A percentile compares a stretch with the other conserved stretches of the same genome.
Conservation (phyloP, 2,797 vertebrate species). For the Hirundo rustica region DNA sequence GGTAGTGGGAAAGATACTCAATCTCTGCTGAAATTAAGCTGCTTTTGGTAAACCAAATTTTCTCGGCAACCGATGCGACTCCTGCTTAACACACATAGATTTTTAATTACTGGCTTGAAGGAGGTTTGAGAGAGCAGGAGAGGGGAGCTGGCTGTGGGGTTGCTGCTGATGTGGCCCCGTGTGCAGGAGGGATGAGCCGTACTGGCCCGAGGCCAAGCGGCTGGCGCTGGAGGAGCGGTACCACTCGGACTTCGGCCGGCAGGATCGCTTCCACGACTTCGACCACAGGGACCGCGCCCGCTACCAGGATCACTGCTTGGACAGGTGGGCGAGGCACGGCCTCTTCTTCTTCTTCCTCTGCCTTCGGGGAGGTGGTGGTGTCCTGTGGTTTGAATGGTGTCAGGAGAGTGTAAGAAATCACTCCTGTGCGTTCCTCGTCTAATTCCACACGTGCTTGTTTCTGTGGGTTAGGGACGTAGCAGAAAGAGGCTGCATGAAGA, state of each 20-base stretch:
- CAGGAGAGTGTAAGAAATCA: neutral
- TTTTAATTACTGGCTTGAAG: neutral
- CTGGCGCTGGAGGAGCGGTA: constrained; percentile 87
- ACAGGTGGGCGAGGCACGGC: constrained; percentile 76
- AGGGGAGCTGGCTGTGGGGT: neutral
- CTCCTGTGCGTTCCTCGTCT: rapidly evolving
- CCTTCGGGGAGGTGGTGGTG: neutral
- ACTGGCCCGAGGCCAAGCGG: constrained; percentile 87
- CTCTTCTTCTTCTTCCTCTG: neutral
- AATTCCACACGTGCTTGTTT: rapidly evolving
- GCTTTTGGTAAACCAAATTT: neutral
- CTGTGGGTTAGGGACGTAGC: rapidly evolving
- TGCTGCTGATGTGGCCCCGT: neutral
- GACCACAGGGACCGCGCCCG: constrained; percentile 89
- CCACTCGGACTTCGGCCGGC: constrained; percentile 84
- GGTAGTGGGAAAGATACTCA: neutral
- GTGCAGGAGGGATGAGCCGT: constrained; percentile 84
- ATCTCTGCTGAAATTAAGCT: neutral
- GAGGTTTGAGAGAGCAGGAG: neutral
- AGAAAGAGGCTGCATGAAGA: neutral
- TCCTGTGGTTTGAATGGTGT: neutral
- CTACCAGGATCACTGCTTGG: constrained; percentile 86
- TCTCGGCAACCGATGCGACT: neutral
- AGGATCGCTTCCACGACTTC: constrained; percentile 90
- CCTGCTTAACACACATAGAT: neutral